phyloP scores from a whole-genome alignment of 2,113 vertebrate genomes.

The Ammodytes dubius region DNA sequence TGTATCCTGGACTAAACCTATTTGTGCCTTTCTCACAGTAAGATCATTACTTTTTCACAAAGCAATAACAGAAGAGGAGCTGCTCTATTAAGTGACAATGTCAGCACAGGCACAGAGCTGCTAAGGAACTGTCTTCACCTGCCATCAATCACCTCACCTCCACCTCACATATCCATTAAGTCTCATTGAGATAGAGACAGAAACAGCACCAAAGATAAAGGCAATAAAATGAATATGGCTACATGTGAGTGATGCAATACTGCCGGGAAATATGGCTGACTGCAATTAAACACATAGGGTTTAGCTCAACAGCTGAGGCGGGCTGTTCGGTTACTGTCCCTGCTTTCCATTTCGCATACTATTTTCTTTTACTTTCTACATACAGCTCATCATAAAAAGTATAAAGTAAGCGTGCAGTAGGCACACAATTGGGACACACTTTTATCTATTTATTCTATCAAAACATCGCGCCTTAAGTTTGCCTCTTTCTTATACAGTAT shows the following conservation, averaged over 20 bases:
- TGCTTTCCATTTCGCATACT: no score
- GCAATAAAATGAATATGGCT: slow-evolving; percentile 21
- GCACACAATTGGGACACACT: no score
- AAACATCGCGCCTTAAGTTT: no score
- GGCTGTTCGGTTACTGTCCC: not conserved
- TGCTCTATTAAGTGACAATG: slow-evolving; percentile 62
- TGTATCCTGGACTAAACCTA: not conserved
- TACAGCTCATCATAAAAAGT: no score
- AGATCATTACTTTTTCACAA: slow-evolving; percentile 55
- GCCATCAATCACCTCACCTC: slow-evolving; percentile 64
- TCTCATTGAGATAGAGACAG: slow-evolving; percentile 42
- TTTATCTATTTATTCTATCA: no score
- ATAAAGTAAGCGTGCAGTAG: no score
- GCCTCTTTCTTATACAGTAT: no score
- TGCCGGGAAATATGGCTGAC: slow-evolving; percentile 39
- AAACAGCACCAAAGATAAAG: slow-evolving; percentile 39
- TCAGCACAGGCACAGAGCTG: slow-evolving; percentile 42
- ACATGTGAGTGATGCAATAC: slow-evolving; percentile 29
- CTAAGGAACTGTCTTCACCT: slow-evolving; percentile 45
- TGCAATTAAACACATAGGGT: slow-evolving; percentile 18
- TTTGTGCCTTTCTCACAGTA: not conserved
- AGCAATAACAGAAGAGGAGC: slow-evolving; percentile 62
- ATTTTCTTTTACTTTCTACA: no score
- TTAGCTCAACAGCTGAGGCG: slow-evolving; percentile 14
- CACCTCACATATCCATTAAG: slow-evolving; percentile 39